phyloP scores from a whole-genome alignment of 2,797 vertebrate genomes.

The Lutra lutra region DNA sequence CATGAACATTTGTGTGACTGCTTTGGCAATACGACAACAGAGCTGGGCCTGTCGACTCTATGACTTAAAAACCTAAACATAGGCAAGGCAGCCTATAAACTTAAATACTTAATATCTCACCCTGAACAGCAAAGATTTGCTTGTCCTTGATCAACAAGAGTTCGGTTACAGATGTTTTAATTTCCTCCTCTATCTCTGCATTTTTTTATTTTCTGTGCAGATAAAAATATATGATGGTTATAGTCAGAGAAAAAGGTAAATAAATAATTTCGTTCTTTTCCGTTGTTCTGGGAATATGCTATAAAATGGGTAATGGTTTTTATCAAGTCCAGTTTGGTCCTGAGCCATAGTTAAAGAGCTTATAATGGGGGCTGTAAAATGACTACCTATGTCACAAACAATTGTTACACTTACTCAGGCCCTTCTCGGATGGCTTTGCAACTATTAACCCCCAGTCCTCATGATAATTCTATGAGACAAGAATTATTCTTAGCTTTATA shows the following conservation, averaged over 20 bases:
- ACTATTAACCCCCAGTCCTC: neutral
- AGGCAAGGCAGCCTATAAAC: neutral
- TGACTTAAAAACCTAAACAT: neutral
- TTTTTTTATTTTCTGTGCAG: conserved; percentile 29
- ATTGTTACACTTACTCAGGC: neutral
- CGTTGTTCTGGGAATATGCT: neutral
- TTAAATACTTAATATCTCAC: neutral
- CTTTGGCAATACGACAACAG: neutral
- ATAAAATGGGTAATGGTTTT: neutral
- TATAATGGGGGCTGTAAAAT: conserved; percentile 29
- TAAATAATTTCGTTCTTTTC: conserved; percentile 34
- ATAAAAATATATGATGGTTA: neutral
- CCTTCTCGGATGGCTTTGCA: neutral
- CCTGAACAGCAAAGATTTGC: neutral
- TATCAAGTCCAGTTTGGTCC: conserved; percentile 1
- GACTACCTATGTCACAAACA: neutral
- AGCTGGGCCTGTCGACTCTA: neutral
- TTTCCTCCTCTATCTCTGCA: neutral
- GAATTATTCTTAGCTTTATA: neutral
- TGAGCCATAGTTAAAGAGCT: conserved; percentile 7
- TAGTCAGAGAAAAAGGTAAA: neutral
- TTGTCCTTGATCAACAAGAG: neutral
- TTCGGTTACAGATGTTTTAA: neutral
- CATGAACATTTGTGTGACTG: neutral
- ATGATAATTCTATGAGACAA: neutral